phyloP scores from a whole-genome alignment of 2,888 invertebrate genomes.

The Drosophila atroscutellata region DNA sequence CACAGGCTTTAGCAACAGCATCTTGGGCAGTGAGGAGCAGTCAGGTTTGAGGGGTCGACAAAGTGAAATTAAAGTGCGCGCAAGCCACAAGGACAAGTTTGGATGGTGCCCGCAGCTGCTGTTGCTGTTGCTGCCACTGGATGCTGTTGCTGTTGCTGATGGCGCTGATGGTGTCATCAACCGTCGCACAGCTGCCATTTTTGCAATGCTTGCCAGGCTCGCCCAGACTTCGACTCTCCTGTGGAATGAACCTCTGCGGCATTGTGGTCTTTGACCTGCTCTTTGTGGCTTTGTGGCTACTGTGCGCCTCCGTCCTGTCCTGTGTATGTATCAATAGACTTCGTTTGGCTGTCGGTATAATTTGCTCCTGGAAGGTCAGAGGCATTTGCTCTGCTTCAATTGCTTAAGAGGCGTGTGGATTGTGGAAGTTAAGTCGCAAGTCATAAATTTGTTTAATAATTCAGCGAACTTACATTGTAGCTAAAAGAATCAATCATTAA shows the following conservation, averaged over 20 bases:
- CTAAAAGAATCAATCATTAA: background rate
- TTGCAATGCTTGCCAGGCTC: conserved; percentile 11
- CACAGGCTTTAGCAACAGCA: conserved; percentile 1
- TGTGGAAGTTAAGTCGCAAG: background rate
- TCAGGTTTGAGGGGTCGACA: conserved; percentile 39
- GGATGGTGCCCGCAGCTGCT: conserved; percentile 74
- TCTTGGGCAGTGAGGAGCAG: conserved; percentile 18
- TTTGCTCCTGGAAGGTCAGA: conserved; percentile 33
- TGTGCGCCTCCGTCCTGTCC: conserved; percentile 24
- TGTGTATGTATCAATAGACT: conserved; percentile 71
- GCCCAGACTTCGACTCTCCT: conserved; percentile 24
- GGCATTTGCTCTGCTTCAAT: background rate
- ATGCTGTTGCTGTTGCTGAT: background rate
- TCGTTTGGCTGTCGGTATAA: conserved; percentile 49
- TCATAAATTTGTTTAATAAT: background rate
- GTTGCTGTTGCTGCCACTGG: conserved; percentile 31
- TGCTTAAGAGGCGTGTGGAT: conserved; percentile 15
- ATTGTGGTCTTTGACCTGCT: conserved; percentile 62
- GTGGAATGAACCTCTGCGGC: conserved; percentile 52
- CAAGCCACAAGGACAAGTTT: conserved; percentile 71
- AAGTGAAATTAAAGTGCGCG: conserved; percentile 79
- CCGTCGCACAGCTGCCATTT: conserved; percentile 15
- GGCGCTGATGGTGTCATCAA: conserved; percentile 6
- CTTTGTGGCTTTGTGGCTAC: conserved; percentile 52
- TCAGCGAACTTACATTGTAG: background rate